A percentile compares a stretch with the other conserved stretches of the same genome.
These are phyloP conservation scores for Meriones psammophilus DNA, from an alignment of 2,797 vertebrate species.

Conservation along the genomic window DNA sequence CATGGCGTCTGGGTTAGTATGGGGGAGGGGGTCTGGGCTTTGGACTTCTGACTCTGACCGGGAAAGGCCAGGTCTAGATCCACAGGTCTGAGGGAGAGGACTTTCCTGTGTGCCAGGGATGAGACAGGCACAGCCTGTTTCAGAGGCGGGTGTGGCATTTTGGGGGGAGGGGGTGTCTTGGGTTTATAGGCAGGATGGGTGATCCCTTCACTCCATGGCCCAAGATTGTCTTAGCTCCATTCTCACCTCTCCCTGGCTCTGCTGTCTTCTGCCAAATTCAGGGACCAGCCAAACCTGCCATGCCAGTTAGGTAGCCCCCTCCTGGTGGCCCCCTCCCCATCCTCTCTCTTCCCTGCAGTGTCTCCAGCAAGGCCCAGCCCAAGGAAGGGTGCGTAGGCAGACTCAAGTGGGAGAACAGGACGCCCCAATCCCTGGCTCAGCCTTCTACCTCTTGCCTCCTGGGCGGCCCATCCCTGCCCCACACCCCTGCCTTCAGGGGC, in stretches of 20 bases:
- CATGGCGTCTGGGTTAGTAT: background rate
- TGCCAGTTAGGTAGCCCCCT: conserved; percentile 48
- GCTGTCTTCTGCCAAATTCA: background rate
- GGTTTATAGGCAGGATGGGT: background rate
- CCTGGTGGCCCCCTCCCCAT: background rate
- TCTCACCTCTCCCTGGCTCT: background rate
- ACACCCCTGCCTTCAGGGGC: background rate
- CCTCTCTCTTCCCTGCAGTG: background rate
- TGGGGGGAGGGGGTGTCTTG: background rate
- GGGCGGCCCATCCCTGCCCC: background rate
- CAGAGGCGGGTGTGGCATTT: background rate
- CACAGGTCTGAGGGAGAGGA: background rate
- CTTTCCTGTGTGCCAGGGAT: background rate
- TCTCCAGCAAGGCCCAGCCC: conserved; percentile 44
- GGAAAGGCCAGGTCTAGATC: background rate
- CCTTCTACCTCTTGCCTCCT: background rate
- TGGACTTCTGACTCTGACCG: background rate
- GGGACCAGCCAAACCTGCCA: conserved; percentile 77
- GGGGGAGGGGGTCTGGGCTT: no score
- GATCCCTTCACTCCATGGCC: background rate
- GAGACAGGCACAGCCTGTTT: background rate
- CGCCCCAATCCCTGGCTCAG: background rate
- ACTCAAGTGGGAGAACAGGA: conserved; percentile 37
- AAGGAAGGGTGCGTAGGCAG: conserved; percentile 21
- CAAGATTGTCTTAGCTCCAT: background rate